These are phyloP conservation scores for Polyploca ridens DNA, from an alignment of 2,888 invertebrate species.

Conservation along the genomic window DNA sequence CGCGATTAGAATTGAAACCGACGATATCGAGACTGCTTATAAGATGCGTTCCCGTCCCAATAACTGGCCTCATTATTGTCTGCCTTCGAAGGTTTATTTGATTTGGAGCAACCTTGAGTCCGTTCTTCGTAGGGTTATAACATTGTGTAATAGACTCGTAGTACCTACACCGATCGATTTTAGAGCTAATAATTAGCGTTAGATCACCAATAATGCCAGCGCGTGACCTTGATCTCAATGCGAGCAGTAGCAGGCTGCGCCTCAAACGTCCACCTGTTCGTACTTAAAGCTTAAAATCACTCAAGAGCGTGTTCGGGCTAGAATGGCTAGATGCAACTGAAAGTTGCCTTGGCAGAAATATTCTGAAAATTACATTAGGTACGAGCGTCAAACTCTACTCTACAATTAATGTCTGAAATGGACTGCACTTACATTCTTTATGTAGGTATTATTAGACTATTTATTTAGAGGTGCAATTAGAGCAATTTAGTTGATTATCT, in stretches of 20 bases:
- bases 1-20: not conserved
- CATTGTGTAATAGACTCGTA: slow-evolving; percentile 26
- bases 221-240: slow-evolving; percentile 74
- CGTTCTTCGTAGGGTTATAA: slow-evolving; percentile 17
- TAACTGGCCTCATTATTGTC: not conserved
- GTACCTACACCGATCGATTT: slow-evolving; percentile 41
- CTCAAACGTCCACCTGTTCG: slow-evolving; percentile 61
- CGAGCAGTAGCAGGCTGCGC: slow-evolving; percentile 38
- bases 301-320: slow-evolving; percentile 37
- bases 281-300: slow-evolving; percentile 40
- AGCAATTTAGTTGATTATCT: slow-evolving; percentile 48
- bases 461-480: slow-evolving; percentile 42
- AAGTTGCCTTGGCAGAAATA: slow-evolving; percentile 17
- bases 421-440: slow-evolving; percentile 23
- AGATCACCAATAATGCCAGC: slow-evolving; percentile 65
- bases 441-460: slow-evolving; percentile 37
- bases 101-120: slow-evolving; percentile 17
- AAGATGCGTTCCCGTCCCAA: not conserved
- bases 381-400: not conserved
- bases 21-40: not conserved
- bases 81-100: not conserved
- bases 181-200: slow-evolving; percentile 66
- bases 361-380: not conserved
- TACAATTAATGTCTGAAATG: slow-evolving; percentile 37
- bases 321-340: slow-evolving; percentile 35